Conservation (phyloP, 2,888 invertebrate genomes). For the Drosophila anceps region DNA sequence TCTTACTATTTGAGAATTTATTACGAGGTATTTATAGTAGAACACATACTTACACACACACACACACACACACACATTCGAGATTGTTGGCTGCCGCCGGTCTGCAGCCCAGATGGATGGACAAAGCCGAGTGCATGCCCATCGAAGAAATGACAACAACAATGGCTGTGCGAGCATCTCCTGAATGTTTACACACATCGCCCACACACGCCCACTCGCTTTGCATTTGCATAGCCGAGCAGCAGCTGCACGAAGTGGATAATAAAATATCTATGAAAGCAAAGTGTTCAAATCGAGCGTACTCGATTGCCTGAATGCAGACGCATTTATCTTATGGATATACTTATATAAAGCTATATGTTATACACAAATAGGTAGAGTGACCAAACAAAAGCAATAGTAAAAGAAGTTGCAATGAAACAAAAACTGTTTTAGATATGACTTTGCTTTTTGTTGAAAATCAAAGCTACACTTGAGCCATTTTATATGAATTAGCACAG, state of each 20-base stretch:
- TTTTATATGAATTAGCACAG: not conserved
- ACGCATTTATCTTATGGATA: not conserved
- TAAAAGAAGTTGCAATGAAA: no score
- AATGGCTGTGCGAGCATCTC: not conserved
- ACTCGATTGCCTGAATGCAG: conserved; percentile 3
- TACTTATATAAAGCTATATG: not conserved
- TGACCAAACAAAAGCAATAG: not conserved
- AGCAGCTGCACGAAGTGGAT: not conserved
- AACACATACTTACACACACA: no score
- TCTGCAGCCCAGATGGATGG: not conserved
- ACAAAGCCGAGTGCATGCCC: conserved; percentile 3
- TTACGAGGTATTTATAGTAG: conserved; percentile 3
- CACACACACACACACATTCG: not conserved
- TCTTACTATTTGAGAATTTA: not conserved
- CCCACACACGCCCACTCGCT: not conserved
- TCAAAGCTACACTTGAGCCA: not conserved
- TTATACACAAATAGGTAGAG: no score
- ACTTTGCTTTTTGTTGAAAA: not conserved
- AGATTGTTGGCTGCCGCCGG: not conserved
- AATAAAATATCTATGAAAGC: conserved; percentile 12
- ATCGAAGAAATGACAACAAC: not conserved
- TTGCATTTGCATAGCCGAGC: conserved; percentile 16
- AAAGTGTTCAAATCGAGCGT: conserved; percentile 13
- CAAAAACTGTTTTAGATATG: not conserved
- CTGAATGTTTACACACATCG: conserved; percentile 5